Evolutionary conservation across 2,113 vertebrate species (phyloP).

Genomic region (Anarrhichthys ocellatus): DNA sequence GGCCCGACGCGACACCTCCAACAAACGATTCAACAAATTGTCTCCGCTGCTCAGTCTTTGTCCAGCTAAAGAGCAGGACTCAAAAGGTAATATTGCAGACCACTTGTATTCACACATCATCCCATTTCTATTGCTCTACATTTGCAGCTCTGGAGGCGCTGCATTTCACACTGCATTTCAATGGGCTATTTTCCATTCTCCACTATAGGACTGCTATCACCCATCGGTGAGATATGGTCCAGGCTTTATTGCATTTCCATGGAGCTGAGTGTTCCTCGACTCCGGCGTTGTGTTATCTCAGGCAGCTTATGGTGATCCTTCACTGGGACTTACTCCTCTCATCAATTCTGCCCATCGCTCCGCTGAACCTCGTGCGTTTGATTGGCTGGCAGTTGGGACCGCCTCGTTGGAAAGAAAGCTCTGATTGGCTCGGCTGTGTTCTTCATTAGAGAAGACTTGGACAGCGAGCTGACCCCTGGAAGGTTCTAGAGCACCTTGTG

Average conservation of each 20-base stretch:
- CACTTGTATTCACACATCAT: conserved; percentile 44
- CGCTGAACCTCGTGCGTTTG: conserved; percentile 19
- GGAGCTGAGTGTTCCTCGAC: conserved; percentile 65
- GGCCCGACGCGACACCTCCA: conserved; percentile 11
- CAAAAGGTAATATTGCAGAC: conserved; percentile 29
- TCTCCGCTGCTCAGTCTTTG: conserved; percentile 40
- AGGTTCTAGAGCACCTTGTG: conserved; percentile 69
- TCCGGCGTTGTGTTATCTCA: conserved; percentile 68
- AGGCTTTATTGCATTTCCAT: conserved; percentile 77
- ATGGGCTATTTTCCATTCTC: conserved; percentile 60
- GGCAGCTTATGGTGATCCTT: conserved; percentile 76
- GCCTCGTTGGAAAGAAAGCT: conserved; percentile 34
- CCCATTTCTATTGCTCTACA: conserved; percentile 39
- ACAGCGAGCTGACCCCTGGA: conserved; percentile 65
- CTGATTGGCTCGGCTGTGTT: conserved; percentile 69
- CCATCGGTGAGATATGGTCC: conserved; percentile 66
- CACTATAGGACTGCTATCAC: conserved; percentile 58
- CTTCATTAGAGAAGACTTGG: conserved; percentile 74
- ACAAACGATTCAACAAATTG: conserved; percentile 33
- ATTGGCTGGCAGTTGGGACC: conserved; percentile 58
- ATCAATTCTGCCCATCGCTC: conserved; percentile 76
- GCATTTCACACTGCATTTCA: conserved; percentile 68
- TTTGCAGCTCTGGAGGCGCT: conserved; percentile 25
- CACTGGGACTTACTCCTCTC: conserved; percentile 72
- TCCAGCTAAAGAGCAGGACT: conserved; percentile 36